phyloP scores from a whole-genome alignment of 2,797 vertebrate species.

The Sebastes baramenuke region DNA sequence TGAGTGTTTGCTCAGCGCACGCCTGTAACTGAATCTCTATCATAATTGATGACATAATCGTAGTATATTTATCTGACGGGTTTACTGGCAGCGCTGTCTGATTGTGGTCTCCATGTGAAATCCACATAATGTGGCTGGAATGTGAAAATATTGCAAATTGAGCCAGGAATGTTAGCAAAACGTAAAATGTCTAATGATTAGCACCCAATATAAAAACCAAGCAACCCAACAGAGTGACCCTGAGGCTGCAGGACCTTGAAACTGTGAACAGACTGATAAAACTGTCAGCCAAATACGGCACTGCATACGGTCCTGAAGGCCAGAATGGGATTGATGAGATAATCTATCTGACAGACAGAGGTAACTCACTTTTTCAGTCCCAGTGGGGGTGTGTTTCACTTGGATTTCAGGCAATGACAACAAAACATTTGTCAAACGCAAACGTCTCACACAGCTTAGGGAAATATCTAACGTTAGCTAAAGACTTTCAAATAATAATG shows the following conservation, averaged over 20 bases:
- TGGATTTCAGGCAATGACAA: constrained; percentile 2
- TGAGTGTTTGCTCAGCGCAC: background rate
- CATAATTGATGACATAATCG: constrained; percentile 10
- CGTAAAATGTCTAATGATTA: constrained; percentile 3
- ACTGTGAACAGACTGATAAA: constrained; percentile 26
- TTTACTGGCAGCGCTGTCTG: background rate
- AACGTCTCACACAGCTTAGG: background rate
- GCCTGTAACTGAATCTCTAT: background rate
- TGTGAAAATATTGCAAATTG: background rate
- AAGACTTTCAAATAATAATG: background rate
- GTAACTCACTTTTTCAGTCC: background rate
- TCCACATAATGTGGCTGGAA: background rate
- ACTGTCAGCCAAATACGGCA: constrained; percentile 6
- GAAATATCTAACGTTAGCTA: background rate
- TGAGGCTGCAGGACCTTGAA: background rate
- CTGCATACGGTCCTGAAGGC: background rate
- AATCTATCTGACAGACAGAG: background rate
- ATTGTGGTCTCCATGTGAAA: constrained; percentile 11
- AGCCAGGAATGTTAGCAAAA: constrained; percentile 13
- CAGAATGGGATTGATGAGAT: background rate
- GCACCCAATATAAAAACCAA: constrained; percentile 25
- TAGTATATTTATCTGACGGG: background rate
- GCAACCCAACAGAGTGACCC: constrained; percentile 1
- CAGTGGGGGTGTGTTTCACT: background rate
- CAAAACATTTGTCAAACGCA: background rate